Conservation (phyloP, 2,113 vertebrate genomes). For the Lota lota region DNA sequence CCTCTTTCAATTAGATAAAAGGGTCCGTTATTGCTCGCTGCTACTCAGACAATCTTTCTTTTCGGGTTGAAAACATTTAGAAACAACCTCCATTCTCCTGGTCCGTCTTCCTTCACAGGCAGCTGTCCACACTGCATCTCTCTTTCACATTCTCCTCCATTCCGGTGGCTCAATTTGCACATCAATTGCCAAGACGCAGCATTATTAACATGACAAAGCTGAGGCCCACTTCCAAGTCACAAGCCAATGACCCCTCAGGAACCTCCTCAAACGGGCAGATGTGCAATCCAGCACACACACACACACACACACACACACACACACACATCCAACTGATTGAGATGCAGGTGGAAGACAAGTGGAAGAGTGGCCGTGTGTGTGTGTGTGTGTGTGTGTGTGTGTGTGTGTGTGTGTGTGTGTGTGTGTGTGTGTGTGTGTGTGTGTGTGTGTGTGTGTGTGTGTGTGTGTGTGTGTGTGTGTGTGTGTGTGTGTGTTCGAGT, state of each 20-base stretch:
- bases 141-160: background rate
- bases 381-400: background rate
- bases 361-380: background rate
- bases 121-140: slow-evolving; percentile 18
- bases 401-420: too few species aligned
- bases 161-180: slow-evolving; percentile 27
- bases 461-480: too few species aligned
- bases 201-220: slow-evolving; percentile 55
- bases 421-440: too few species aligned
- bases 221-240: slow-evolving; percentile 18
- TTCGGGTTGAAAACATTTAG: too few species aligned
- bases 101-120: slow-evolving; percentile 7
- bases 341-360: background rate
- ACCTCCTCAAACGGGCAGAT: slow-evolving; percentile 31
- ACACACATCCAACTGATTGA: background rate
- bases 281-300: slow-evolving; percentile 26
- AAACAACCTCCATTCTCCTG: background rate
- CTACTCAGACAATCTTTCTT: too few species aligned
- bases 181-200: slow-evolving; percentile 26
- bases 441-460: too few species aligned
- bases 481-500: too few species aligned
- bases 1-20: too few species aligned
- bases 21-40: too few species aligned
- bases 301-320: slow-evolving; percentile 2
- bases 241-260: slow-evolving; percentile 22